Evolutionary conservation across 2,888 invertebrate genomes (phyloP), one percentile per base, ranked within the genome.

Genomic region (Noctua fimbriata): DNA sequence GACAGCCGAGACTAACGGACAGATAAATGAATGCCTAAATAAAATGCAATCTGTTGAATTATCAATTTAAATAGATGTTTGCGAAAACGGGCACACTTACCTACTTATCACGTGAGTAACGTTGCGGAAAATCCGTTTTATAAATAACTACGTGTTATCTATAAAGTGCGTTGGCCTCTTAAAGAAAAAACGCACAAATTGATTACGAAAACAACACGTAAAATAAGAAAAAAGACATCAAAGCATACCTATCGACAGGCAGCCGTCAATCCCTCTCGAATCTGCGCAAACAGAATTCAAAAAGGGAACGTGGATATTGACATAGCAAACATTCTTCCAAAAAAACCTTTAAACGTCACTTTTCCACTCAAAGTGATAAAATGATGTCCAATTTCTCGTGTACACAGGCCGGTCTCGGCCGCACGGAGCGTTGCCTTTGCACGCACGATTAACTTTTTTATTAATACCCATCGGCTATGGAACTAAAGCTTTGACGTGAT

Each of bases 381-480:
- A 82, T 85, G 66, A 78, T 81, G 78, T 85, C 78, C 79, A 81
- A 81, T 83, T 85, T 86, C 83, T 86, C 86, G 76, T 83, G 75
- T 78, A 75, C 63, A 70, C 72, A 71, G 72, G 69, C 63, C 73
- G 63, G 73, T 69, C 49, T 74, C 78, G 88, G 79, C 81, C 88
- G 82, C 76, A 84, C 82, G 87, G 83, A 85, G 89, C 88, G 89
- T 77, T 83, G 87, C 91, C 92, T 91, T 91, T 91, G 88, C 90
- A 93, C 93, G 91, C 90, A 82, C 89, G 94, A 95, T 95, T 94
- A 95, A 94, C 94, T 95, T 94, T 95, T 95, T 95, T 95, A 95
- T 95, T 95, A 95, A 95, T 95, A 94, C 85, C 92, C 91, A 92
- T 86, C 88, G 89, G 87, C 83, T 83, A 83, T 88, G 74, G 86